Base-by-base conservation (phyloP, 2,797 vertebrate species). In the Onychomys leucogaster region DNA sequence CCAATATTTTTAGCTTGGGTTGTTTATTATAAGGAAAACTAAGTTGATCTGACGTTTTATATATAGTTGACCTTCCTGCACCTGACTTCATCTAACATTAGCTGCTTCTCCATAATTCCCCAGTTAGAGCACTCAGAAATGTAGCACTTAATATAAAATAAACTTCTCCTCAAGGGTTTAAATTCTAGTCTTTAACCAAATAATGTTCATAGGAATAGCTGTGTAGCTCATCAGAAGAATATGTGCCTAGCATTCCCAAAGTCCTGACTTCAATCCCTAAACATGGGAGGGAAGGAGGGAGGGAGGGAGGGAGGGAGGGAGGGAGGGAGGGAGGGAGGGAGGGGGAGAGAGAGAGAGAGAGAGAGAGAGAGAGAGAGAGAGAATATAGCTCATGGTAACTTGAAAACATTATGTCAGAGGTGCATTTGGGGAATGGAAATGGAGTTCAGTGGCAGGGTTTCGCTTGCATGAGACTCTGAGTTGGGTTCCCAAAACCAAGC, bases 11-110 rank as follows among this genome's bases (percentile, higher is more conserved):
- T 81, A 23, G 27, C 55, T 55, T 91, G 49, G 6, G 5, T 78
- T 65, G 52, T 81, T 85, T 95, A 84, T 87, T 87, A 81, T 46
- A 65, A 85, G 83, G 25, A 90, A 84, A 83, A 87, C 37, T 91
- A 86, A 81, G 43, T 65, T 63, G 84, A 90, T 71, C 83, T 86
- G 46, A 65, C 34, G 10, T 77, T 78, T 94, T 88, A 65, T 94
- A 29, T 55, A 29, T 82, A n/a, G 57, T 77, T 96, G 76, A 29
- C 34, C 52, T 69, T 91, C 90, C 91, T 41, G 73, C 63, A 4
- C 29, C n/a, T 88, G 34, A 84, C 41, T 76, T 96, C 43, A 83
- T 87, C 49, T 85, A 67, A 46, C n/a, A 80, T 88, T 41, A 67
- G 7, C 41, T 69, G 29, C 27, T 87, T 78, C 63, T 34, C 23